Base-by-base conservation (phyloP, 1,140 invertebrate genomes). In the Papilio polyxenes region DNA sequence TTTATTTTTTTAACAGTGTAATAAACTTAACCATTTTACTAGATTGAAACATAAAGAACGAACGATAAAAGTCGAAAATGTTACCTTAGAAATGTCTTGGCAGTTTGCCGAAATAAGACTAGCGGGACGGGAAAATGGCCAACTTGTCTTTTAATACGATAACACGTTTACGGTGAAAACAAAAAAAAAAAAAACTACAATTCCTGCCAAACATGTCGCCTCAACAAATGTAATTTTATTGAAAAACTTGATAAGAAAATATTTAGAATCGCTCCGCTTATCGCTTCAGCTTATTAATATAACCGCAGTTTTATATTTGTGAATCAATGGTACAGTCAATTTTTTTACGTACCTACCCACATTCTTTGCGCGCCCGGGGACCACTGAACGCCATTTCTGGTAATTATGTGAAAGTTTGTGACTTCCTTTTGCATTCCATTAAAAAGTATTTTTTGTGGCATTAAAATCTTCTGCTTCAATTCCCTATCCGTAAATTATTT, bases 361-460 rank as follows among this genome's bases (percentile, higher is more conserved):
- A 89, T 90, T 90, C 89, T 75, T 82, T 40, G 51, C 83, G 76
- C 85, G 81, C 83, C 84, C 56, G 75, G 86, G 85, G 86, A 88
- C 82, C 84, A 87, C 88, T 89, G 86, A 88, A 88, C 85, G 82
- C 84, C 81, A 82, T 84, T 86, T 80, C 69, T 77, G 83, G 85
- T 90, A 86, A 89, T 90, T 89, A 88, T 85, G 87, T 86, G 87
- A 85, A 85, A 89, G 84, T 90, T 87, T 89, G 89, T 87, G 87
- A 90, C 89, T 91, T 89, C 91, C 89, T 87, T 78, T 74, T 20
- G 40, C 62, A 69, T 80, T 80, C 78, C 44, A 40, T 69, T 77
- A 13, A 37, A 77, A 77, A 10, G 69, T 77, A 81, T 82, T 82
- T 82, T 81, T 81, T 80, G 65, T 53, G 49, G 83, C 40, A 62